A percentile compares a stretch with the other conserved stretches of the same genome.
Evolutionary conservation across 2,888 invertebrate species (phyloP).

Genomic region (Hipparchia semele): DNA sequence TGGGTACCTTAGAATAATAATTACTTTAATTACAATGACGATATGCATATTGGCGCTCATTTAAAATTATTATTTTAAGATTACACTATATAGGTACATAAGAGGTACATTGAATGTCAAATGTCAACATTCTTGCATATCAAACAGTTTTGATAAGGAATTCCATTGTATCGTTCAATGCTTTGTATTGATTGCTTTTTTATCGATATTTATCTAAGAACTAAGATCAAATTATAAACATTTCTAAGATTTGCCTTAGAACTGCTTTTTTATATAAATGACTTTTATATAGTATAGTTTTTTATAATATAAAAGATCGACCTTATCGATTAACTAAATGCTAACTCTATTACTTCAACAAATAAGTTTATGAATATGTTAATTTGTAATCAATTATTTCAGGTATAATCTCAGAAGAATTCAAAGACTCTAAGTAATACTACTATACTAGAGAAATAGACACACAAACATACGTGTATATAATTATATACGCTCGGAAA

Average conservation of each 20-base stretch:
- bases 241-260: neutral
- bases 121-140: slow-evolving; percentile 28
- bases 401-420: too few species aligned
- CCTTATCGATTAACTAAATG: too few species aligned
- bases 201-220: neutral
- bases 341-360: too few species aligned
- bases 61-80: slow-evolving; percentile 13
- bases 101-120: slow-evolving; percentile 8
- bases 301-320: too few species aligned
- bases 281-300: too few species aligned
- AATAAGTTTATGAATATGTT: too few species aligned
- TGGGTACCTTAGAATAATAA: neutral
- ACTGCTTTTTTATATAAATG: too few species aligned
- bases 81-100: slow-evolving; percentile 5
- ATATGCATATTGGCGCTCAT: slow-evolving; percentile 18
- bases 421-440: too few species aligned
- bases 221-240: neutral
- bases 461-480: too few species aligned
- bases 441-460: too few species aligned
- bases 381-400: too few species aligned
- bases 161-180: slow-evolving; percentile 9
- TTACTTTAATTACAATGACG: slow-evolving; percentile 22
- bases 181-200: slow-evolving; percentile 18
- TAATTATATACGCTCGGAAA: too few species aligned
- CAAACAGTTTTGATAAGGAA: slow-evolving; percentile 22